Evolutionary conservation across 1,140 invertebrate genomes (phyloP).

Genomic region (Penaeus vannamei): DNA sequence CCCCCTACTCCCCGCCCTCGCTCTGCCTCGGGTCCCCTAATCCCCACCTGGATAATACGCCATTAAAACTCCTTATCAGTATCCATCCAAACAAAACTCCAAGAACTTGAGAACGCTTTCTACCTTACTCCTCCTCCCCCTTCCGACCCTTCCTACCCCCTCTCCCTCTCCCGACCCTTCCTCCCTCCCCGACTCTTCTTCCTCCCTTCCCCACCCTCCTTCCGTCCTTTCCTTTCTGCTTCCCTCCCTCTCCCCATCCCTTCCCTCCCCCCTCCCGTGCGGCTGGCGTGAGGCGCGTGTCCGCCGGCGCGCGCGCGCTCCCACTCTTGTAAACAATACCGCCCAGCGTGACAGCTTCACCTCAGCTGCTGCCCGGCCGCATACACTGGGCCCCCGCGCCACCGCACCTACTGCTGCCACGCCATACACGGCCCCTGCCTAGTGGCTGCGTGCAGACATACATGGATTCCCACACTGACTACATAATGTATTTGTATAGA

Average conservation of each 20-base stretch:
- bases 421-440: no score
- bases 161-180: no score
- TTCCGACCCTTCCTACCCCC: neutral
- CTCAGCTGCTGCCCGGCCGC: no score
- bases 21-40: neutral
- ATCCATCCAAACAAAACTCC: neutral
- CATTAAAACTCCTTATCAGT: neutral
- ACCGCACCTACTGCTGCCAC: no score
- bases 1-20: neutral
- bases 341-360: no score
- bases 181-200: neutral
- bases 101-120: neutral
- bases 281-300: neutral
- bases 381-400: no score
- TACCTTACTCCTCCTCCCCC: neutral
- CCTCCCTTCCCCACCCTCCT: no score
- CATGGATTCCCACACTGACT: no score
- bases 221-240: neutral
- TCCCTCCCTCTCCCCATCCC: neutral
- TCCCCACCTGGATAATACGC: neutral
- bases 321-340: no score
- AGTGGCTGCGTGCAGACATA: no score
- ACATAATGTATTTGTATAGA: neutral
- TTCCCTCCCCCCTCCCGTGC: neutral
- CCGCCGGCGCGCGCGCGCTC: no score